Conservation (phyloP, 1,140 invertebrate species). For the Drosophila lacertosa region DNA sequence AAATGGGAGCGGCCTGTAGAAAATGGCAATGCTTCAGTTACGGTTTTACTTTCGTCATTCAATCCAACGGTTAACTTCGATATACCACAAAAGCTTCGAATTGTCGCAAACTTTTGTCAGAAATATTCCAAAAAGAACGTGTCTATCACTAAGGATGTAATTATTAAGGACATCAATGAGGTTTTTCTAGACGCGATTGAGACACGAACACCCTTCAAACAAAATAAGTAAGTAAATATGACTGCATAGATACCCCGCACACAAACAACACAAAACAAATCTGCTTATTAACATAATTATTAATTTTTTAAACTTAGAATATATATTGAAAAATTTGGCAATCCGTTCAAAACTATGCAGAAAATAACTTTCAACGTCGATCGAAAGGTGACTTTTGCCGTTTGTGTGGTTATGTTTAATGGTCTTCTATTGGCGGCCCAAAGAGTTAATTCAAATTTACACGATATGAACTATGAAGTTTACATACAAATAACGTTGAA, state of each 20-base stretch:
- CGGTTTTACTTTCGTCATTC: neutral
- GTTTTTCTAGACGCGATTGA: neutral
- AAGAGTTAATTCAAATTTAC: neutral
- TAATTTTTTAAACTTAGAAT: slow-evolving; percentile 4
- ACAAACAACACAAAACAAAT: too few relatives aligned
- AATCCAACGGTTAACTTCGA: neutral
- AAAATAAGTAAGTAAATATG: too few relatives aligned
- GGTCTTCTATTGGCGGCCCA: neutral
- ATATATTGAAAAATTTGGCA: neutral
- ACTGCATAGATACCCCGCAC: too few relatives aligned
- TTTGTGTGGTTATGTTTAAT: slow-evolving; percentile 20
- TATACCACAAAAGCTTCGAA: neutral
- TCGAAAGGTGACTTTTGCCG: neutral
- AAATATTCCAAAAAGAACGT: neutral
- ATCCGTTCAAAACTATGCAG: neutral
- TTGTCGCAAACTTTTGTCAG: neutral
- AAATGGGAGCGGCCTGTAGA: neutral
- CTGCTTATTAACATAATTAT: too few relatives aligned
- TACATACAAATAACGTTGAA: neutral
- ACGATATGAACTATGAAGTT: neutral
- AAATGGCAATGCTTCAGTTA: neutral
- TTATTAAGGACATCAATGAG: neutral
- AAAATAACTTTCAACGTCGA: slow-evolving; percentile 4
- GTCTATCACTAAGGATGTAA: neutral
- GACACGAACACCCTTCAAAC: too few relatives aligned